A percentile compares a stretch with the other conserved stretches of the same genome.
These are phyloP conservation scores for Oncorhynchus kisutch DNA, from an alignment of 2,113 vertebrate genomes.

Conservation along the genomic window DNA sequence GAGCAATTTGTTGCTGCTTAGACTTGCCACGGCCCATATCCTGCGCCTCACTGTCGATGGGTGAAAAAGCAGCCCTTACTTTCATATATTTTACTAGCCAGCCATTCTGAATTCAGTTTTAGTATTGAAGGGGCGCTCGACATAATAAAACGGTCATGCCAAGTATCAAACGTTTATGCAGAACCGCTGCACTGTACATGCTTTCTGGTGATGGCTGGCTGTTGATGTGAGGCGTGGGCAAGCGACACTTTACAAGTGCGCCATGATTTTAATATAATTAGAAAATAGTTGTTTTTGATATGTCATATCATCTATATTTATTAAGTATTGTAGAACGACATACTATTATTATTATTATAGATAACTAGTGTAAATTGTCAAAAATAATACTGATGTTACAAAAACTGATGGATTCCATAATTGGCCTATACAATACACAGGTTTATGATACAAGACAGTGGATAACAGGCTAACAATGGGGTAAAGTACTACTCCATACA, in stretches of 20 bases:
- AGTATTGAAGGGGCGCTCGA: neutral
- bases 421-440: too few relatives aligned
- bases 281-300: neutral
- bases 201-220: conserved; percentile 1
- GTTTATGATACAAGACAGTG: too few relatives aligned
- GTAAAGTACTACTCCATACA: too few relatives aligned
- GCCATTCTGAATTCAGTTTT: neutral
- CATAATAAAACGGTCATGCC: neutral
- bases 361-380: too few relatives aligned
- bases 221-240: neutral
- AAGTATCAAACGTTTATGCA: neutral
- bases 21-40: neutral
- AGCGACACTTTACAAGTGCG: neutral
- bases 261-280: neutral
- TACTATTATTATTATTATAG: too few relatives aligned
- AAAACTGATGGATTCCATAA: too few relatives aligned
- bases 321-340: too few relatives aligned
- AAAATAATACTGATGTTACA: too few relatives aligned
- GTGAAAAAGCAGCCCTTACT: neutral
- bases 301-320: too few relatives aligned
- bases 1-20: conserved; percentile 2
- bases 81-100: neutral
- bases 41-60: neutral
- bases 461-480: too few relatives aligned
- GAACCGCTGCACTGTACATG: neutral